These are phyloP conservation scores for Tenrec ecaudatus DNA, from an alignment of 2,113 vertebrate genomes.

Conservation along the genomic window DNA sequence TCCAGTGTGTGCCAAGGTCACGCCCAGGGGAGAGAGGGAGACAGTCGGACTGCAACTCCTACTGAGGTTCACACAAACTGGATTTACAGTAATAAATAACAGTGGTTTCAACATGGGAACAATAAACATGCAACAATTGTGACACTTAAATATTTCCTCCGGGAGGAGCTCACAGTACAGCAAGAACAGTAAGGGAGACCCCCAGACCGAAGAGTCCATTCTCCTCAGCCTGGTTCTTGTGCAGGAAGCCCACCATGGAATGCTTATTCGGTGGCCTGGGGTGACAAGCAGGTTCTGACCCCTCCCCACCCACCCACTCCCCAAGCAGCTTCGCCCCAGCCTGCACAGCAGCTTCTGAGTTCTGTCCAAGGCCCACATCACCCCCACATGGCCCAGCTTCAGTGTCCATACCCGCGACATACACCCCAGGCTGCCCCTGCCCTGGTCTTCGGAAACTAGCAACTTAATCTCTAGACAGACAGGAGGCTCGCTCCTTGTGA, in stretches of 20 bases:
- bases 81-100: slow-evolving; percentile 81
- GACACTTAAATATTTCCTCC: slow-evolving; percentile 70
- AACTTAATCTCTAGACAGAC: neutral
- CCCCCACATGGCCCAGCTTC: no score
- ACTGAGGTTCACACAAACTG: neutral
- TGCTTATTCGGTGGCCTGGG: neutral
- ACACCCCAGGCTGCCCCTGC: neutral
- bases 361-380: neutral
- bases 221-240: neutral
- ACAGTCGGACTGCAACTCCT: slow-evolving; percentile 1
- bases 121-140: slow-evolving; percentile 31
- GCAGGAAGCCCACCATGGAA: neutral
- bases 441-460: neutral
- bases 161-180: slow-evolving; percentile 53
- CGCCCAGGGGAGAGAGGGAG: neutral
- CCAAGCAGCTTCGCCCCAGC: neutral
- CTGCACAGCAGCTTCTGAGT: neutral
- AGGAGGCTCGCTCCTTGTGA: neutral
- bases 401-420: neutral
- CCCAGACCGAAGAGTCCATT: neutral
- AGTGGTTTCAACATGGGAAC: neutral
- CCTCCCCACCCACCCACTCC: neutral
- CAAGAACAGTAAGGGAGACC: slow-evolving; percentile 33
- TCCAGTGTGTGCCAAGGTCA: slow-evolving; percentile 70
- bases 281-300: slow-evolving; percentile 20